Percentiles rank a stretch among this genome's conserved stretches.
phyloP scores from a whole-genome alignment of 2,888 invertebrate species.

The Nemotelus pantherinus region DNA sequence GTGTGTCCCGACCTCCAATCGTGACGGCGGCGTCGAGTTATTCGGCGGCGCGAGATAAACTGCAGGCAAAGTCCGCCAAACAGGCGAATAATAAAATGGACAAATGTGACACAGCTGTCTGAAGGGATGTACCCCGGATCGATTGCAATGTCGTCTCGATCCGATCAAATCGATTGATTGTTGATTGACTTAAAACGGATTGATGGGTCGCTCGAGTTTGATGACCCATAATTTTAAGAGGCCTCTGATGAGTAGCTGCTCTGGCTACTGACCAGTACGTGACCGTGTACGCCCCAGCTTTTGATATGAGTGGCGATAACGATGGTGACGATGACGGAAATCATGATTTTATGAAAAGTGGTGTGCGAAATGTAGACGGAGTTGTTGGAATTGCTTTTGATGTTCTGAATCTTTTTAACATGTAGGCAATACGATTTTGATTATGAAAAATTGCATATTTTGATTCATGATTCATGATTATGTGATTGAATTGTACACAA shows the following conservation, averaged over 20 bases:
- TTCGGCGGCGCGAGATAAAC: too few relatives aligned
- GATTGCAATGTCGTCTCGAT: slow-evolving; percentile 36
- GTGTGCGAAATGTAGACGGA: background rate
- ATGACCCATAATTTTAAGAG: slow-evolving; percentile 40
- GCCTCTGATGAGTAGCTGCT: slow-evolving; percentile 25
- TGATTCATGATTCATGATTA: background rate
- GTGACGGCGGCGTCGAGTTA: background rate
- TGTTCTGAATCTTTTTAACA: background rate
- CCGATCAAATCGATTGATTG: slow-evolving; percentile 34
- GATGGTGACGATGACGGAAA: too few relatives aligned
- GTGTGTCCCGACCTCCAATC: slow-evolving; percentile 22
- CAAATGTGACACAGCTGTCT: slow-evolving; percentile 10
- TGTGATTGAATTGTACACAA: too few relatives aligned
- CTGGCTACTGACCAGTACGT: slow-evolving; percentile 45
- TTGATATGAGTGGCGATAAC: background rate
- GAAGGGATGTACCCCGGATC: slow-evolving; percentile 16
- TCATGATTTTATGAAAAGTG: too few relatives aligned
- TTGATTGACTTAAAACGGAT: slow-evolving; percentile 42
- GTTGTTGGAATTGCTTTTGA: slow-evolving; percentile 5
- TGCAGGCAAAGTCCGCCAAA: background rate
- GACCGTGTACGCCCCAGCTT: slow-evolving; percentile 32
- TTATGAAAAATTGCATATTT: background rate
- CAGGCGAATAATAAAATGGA: slow-evolving; percentile 4
- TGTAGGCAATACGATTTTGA: background rate
- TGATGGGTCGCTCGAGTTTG: slow-evolving; percentile 43